A percentile compares a stretch with the other conserved stretches of the same genome.
Conservation (phyloP, 2,113 vertebrate genomes). For the Carollia perspicillata region DNA sequence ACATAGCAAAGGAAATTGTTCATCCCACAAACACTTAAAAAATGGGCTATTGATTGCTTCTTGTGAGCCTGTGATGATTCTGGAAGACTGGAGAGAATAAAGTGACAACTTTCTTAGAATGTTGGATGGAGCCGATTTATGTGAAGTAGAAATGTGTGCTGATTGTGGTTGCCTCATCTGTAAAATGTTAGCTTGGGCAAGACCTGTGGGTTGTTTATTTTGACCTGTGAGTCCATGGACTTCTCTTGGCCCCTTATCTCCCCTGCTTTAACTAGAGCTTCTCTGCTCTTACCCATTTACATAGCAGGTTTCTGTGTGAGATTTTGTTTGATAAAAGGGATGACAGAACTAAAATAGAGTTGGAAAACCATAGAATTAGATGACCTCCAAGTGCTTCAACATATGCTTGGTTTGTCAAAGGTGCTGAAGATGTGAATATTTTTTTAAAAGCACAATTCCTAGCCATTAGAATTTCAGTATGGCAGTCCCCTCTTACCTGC, state of each 20-base stretch:
- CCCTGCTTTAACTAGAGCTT: neutral
- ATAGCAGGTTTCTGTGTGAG: neutral
- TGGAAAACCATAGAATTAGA: neutral
- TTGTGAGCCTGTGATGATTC: neutral
- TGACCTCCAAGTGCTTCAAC: neutral
- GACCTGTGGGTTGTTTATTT: neutral
- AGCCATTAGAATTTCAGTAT: neutral
- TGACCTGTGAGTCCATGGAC: neutral
- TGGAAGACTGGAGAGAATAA: neutral
- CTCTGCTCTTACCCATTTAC: neutral
- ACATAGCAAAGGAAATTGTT: neutral
- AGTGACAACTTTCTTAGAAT: neutral
- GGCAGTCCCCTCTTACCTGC: neutral
- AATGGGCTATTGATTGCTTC: neutral
- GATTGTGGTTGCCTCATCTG: neutral
- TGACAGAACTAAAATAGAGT: neutral
- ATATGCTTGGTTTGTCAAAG: neutral
- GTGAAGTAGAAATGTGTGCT: neutral
- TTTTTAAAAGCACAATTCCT: neutral
- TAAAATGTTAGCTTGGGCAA: neutral
- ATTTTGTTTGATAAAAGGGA: neutral
- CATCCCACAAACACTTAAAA: neutral
- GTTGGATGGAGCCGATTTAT: neutral
- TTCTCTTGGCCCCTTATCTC: neutral
- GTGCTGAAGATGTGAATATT: neutral